A percentile compares a stretch with the other conserved stretches of the same genome.
phyloP scores from a whole-genome alignment of 2,797 vertebrate species.

The Parauchenoglanis ngamensis region DNA sequence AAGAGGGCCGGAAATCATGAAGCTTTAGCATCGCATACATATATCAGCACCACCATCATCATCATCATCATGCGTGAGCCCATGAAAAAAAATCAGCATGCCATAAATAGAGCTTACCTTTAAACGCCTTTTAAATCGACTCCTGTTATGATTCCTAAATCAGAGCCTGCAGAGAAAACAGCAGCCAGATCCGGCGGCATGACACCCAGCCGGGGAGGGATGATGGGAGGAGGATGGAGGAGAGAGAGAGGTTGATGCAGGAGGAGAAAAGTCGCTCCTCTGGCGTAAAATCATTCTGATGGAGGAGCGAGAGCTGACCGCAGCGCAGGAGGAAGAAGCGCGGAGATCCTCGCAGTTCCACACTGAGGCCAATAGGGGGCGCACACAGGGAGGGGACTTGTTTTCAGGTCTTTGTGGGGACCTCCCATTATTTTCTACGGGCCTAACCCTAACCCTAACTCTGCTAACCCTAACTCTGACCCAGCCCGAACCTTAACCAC shows the following conservation, averaged over 20 bases:
- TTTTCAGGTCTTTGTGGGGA: too few species aligned
- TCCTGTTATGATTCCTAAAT: not conserved
- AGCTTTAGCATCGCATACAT: not conserved
- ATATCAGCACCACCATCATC: not conserved
- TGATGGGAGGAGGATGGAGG: not conserved
- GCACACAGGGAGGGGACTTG: not conserved
- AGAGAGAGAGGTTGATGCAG: not conserved
- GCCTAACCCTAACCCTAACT: too few species aligned
- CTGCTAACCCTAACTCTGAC: too few species aligned
- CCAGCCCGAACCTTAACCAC: too few species aligned
- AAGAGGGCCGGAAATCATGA: not conserved
- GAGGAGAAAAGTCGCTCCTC: conserved; percentile 2
- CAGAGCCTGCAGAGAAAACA: conserved; percentile 1
- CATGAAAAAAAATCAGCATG: not conserved
- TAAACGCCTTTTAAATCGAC: conserved; percentile 9
- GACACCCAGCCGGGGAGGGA: conserved; percentile 21
- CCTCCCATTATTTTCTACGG: too few species aligned
- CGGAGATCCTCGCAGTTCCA: conserved; percentile 1
- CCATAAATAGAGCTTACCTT: conserved; percentile 47
- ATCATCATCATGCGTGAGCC: not conserved
- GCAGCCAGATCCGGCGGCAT: conserved; percentile 31
- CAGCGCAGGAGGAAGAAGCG: conserved; percentile 13
- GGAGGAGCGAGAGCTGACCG: conserved; percentile 27
- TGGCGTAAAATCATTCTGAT: conserved; percentile 28
- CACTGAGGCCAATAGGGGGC: not conserved